Percentiles rank a stretch among this genome's conserved stretches.
These are phyloP conservation scores for Merluccius polli DNA, from an alignment of 2,797 vertebrate species.

Conservation along the genomic window DNA sequence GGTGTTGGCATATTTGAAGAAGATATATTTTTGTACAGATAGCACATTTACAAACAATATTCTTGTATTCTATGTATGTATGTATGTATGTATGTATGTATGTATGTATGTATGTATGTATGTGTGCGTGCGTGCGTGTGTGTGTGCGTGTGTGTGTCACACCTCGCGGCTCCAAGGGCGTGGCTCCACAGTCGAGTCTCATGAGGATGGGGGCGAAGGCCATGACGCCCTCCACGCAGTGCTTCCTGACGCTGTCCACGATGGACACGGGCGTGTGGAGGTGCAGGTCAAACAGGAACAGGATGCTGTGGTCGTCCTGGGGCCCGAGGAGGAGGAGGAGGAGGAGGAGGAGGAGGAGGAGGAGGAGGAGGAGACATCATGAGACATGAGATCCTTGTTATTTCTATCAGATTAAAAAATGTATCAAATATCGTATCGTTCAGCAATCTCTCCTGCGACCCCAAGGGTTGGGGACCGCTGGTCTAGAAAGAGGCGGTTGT, in stretches of 20 bases:
- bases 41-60: background rate
- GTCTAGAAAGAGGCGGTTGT: background rate
- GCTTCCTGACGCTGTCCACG: conserved; percentile 86
- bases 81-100: conserved; percentile 20
- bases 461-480: no score
- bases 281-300: conserved; percentile 96
- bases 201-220: conserved; percentile 90
- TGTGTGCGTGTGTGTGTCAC: no score
- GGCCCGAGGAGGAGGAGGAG: no score
- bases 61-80: no score
- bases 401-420: no score
- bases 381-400: background rate
- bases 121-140: no score
- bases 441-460: background rate
- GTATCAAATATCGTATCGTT: background rate
- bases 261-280: conserved; percentile 86
- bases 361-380: background rate
- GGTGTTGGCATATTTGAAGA: background rate
- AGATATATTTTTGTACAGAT: no score
- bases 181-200: conserved; percentile 86
- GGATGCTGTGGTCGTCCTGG: conserved; percentile 91
- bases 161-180: conserved; percentile 83
- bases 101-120: no score
- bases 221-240: conserved; percentile 91
- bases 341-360: conserved; percentile 9